Percentiles rank a stretch among this genome's conserved stretches.
These are phyloP conservation scores for Prinia subflava DNA, from an alignment of 2,113 vertebrate species.

Conservation along the genomic window DNA sequence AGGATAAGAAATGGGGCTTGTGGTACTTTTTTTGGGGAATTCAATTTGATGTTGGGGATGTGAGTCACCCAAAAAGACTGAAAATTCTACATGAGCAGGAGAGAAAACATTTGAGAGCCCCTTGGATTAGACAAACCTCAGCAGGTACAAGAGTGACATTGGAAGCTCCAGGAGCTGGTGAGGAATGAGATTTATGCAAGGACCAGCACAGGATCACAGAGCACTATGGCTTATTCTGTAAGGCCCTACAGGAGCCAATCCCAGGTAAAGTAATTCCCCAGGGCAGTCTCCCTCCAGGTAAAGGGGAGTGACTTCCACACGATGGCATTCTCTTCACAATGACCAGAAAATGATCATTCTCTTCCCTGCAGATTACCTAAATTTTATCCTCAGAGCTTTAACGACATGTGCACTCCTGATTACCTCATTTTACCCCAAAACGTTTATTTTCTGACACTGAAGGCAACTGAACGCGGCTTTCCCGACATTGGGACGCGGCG, in stretches of 20 bases:
- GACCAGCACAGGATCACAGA: not conserved
- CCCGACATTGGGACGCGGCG: rapidly evolving
- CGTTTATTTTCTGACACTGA: too few species aligned
- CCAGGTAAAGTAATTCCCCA: too few species aligned
- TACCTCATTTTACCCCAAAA: not conserved
- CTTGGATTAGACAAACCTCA: not conserved
- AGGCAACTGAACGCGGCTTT: not conserved
- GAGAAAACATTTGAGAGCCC: not conserved
- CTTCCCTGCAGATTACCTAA: too few species aligned
- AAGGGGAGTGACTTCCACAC: not conserved
- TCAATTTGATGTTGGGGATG: rapidly evolving
- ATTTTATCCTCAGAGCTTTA: not conserved
- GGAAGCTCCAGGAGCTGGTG: not conserved
- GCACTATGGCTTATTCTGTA: rapidly evolving
- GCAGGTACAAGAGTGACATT: rapidly evolving
- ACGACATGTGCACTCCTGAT: rapidly evolving
- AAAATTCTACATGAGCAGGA: not conserved
- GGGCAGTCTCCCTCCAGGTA: not conserved
- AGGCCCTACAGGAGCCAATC: not conserved
- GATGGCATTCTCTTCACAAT: not conserved
- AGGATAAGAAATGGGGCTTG: not conserved
- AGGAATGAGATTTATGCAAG: not conserved
- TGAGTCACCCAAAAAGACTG: not conserved
- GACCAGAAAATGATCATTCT: not conserved
- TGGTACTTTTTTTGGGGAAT: not conserved